These are phyloP conservation scores for Turritopsis dohrnii DNA, from an alignment of 30 jellyfish, hydroid and myxozoan species.

Conservation along the genomic window DNA sequence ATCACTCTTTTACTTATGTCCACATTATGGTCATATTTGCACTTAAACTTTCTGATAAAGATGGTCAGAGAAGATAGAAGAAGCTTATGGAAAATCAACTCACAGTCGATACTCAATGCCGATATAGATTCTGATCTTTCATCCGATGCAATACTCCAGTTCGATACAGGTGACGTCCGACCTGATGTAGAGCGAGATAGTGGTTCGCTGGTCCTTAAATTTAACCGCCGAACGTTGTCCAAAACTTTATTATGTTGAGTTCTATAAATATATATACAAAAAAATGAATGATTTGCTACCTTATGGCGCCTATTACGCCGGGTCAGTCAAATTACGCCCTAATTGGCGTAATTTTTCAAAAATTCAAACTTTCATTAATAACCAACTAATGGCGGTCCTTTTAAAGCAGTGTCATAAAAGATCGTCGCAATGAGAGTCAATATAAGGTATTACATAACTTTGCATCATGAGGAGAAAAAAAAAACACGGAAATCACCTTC, in stretches of 20 bases:
- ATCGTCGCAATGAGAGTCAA: too few species aligned
- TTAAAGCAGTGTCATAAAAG: too few species aligned
- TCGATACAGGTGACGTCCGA: conserved; percentile 30
- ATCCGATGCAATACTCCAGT: conserved; percentile 29
- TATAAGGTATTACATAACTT: too few species aligned
- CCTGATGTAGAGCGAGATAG: conserved; percentile 27
- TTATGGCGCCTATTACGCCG: too few species aligned
- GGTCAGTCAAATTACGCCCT: too few species aligned
- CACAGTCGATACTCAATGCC: conserved; percentile 11
- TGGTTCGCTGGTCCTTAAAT: neutral
- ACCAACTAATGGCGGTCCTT: too few species aligned
- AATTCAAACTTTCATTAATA: too few species aligned
- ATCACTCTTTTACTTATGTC: too few species aligned
- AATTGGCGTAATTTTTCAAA: too few species aligned
- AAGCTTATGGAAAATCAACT: neutral
- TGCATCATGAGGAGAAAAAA: neutral
- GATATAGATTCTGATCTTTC: conserved; percentile 29
- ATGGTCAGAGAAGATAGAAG: too few species aligned
- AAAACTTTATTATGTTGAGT: conserved; percentile 25
- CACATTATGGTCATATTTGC: too few species aligned
- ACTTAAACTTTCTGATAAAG: too few species aligned
- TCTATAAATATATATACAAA: neutral
- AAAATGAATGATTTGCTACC: neutral
- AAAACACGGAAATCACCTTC: neutral
- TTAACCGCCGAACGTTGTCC: conserved; percentile 30